Evolutionary conservation across 2,888 invertebrate species (phyloP), one percentile per base, ranked within the genome.

Genomic region (Drosophila tripunctata): DNA sequence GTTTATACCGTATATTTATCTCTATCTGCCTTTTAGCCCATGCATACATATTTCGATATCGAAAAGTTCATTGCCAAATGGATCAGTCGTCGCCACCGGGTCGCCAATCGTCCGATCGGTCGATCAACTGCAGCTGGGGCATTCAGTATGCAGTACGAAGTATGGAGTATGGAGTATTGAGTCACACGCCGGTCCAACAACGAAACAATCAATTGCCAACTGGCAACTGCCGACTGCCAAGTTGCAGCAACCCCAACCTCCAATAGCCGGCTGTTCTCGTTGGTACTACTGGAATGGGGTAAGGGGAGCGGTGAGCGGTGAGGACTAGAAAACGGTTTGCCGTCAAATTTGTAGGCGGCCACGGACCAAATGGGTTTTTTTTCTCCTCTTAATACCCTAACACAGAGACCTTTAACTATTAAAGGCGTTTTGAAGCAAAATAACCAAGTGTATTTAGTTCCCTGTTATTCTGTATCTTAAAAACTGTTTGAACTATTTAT

Each of bases 11-110:
- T n/a, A n/a, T n/a, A 27, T 67, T 58, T 66, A 61, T 61, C 55
- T 63, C 62, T 51, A 62, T 64, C 74, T 70, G 55, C 56, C 70
- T 68, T 73, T 75, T 70, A 51, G 48, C 57, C 61, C 57, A 68
- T 62, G 36, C 57, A 43, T n/a, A 50, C 40, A 69, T 64, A 76
- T 67, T 78, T 78, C 70, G 69, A 67, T 79, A 69, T 69, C 79
- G 67, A 81, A 84, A 84, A 84, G 83, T 84, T 84, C 83, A 84
- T 86, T 84, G 83, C 83, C 83, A 84, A 83, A 84, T 82, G 82
- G 66, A 76, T 61, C 74, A 67, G 69, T 74, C 70, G 70, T 74
- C 67, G 77, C 79, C 73, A 73, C 10, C 69, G 72, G 63, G 78
- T 70, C 78, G 66, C 64, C 77, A 71, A 75, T 68, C 75, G 50